A percentile compares a stretch with the other conserved stretches of the same genome.
These are phyloP conservation scores for Sardinella longiceps DNA, from an alignment of 2,797 vertebrate genomes.

Conservation along the genomic window DNA sequence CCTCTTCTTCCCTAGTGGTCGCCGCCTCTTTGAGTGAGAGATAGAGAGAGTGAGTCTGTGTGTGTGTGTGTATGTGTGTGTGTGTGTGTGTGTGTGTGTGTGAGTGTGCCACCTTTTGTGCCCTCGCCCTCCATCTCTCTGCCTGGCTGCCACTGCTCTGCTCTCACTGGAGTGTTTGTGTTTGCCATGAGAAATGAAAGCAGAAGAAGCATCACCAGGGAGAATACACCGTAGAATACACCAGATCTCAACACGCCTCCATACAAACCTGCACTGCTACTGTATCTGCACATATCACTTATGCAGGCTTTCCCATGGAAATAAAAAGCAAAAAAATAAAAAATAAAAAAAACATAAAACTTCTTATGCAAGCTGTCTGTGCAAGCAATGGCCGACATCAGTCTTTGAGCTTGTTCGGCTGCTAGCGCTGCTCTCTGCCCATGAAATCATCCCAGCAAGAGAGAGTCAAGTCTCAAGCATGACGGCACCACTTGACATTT, in stretches of 20 bases:
- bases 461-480: constrained; percentile 64
- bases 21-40: background rate
- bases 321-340: too few species aligned
- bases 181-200: background rate
- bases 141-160: background rate
- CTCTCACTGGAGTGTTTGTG: background rate
- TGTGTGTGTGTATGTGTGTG: background rate
- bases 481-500: constrained; percentile 51
- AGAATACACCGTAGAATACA: background rate
- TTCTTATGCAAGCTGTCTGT: background rate
- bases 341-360: background rate
- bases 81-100: background rate
- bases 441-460: constrained; percentile 66
- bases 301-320: background rate
- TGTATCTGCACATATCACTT: background rate
- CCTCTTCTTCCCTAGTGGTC: background rate
- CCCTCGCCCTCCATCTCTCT: background rate
- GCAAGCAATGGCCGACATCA: background rate
- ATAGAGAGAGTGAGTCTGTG: background rate
- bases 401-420: background rate
- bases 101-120: background rate
- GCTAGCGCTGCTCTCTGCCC: constrained; percentile 31
- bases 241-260: background rate
- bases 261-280: background rate
- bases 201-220: background rate